These are phyloP conservation scores for Trachurus trachurus DNA, from an alignment of 2,797 vertebrate genomes.

Conservation along the genomic window DNA sequence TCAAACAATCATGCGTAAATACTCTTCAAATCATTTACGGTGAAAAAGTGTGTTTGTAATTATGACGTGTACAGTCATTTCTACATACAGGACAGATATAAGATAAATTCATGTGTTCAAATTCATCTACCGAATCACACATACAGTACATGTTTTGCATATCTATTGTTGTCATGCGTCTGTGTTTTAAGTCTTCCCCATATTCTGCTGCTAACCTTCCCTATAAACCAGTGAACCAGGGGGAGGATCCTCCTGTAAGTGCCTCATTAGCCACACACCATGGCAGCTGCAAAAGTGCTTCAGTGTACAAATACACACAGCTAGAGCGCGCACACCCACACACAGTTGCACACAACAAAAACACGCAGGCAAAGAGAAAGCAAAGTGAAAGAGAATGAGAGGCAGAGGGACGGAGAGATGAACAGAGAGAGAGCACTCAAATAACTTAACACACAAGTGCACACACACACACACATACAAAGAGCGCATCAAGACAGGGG, in stretches of 20 bases:
- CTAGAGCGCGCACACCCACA: constrained; percentile 17
- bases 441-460: constrained; percentile 51
- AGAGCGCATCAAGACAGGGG: constrained; percentile 37
- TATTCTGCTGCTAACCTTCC: constrained; percentile 47
- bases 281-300: constrained; percentile 51
- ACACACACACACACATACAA: constrained; percentile 30
- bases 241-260: constrained; percentile 52
- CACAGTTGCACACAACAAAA: constrained; percentile 35
- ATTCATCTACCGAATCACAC: background rate
- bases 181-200: constrained; percentile 5
- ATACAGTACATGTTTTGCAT: constrained; percentile 12
- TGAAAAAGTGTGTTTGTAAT: background rate
- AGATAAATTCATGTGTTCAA: background rate
- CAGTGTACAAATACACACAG: constrained; percentile 48
- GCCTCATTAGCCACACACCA: constrained; percentile 70
- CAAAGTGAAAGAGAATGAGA: constrained; percentile 26
- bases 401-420: constrained; percentile 9
- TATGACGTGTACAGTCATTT: background rate
- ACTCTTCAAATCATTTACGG: background rate
- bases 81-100: background rate
- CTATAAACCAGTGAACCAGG: constrained; percentile 56
- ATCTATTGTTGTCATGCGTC: background rate
- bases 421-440: constrained; percentile 57
- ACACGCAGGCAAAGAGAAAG: constrained; percentile 42
- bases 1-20: background rate